Evolutionary conservation across 2,888 invertebrate species (phyloP).

Genomic region (Serripes groenlandicus): DNA sequence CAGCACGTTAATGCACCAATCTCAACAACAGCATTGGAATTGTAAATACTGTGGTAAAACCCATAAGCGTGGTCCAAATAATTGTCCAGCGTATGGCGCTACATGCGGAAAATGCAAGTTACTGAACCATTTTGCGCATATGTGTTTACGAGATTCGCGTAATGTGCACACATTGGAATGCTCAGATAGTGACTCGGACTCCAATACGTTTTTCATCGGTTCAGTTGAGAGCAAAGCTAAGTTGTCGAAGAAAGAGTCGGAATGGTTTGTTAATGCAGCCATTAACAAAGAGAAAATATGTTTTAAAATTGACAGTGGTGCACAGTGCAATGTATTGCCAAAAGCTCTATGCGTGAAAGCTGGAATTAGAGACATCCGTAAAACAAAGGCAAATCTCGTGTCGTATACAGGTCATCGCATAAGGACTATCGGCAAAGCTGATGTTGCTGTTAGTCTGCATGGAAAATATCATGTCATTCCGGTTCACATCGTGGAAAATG

Average conservation of each 20-base stretch:
- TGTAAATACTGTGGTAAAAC: slow-evolving; percentile 33
- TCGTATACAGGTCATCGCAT: slow-evolving; percentile 6
- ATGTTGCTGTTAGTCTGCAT: background rate
- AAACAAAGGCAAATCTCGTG: background rate
- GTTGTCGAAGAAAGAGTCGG: background rate
- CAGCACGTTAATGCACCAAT: background rate
- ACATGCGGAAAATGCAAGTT: slow-evolving; percentile 22
- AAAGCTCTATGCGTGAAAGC: background rate
- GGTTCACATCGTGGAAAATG: background rate
- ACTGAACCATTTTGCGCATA: slow-evolving; percentile 31
- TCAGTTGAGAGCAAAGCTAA: background rate
- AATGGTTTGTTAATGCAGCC: background rate
- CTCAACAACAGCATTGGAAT: background rate
- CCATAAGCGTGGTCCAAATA: slow-evolving; percentile 9
- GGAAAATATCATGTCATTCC: background rate
- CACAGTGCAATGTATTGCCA: background rate
- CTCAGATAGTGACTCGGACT: slow-evolving; percentile 19
- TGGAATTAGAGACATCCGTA: background rate
- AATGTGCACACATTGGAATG: background rate
- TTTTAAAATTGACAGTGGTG: slow-evolving; percentile 12
- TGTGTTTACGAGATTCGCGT: background rate
- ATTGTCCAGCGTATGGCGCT: slow-evolving; percentile 42
- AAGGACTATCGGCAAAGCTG: slow-evolving; percentile 4
- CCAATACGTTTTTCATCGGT: background rate
- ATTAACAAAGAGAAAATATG: background rate